These are phyloP conservation scores for Athripsodes cinereus DNA, from an alignment of 2,888 invertebrate species.

Conservation along the genomic window DNA sequence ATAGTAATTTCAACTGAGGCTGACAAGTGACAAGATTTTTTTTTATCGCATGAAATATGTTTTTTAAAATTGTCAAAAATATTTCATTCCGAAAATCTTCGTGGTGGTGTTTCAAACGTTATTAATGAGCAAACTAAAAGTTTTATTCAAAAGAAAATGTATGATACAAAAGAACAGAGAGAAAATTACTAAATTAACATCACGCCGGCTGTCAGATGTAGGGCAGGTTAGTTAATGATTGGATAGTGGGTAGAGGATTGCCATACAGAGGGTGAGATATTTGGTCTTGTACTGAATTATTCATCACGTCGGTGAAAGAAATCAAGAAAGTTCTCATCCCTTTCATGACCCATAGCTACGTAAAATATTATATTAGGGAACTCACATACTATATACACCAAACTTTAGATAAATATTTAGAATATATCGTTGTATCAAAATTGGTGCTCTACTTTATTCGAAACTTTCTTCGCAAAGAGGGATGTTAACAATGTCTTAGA, in stretches of 20 bases:
- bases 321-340: not conserved
- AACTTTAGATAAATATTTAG: too few relatives aligned
- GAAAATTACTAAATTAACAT: conserved; percentile 1
- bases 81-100: too few relatives aligned
- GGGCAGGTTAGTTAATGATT: not conserved
- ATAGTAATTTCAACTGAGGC: too few relatives aligned
- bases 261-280: not conserved
- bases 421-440: too few relatives aligned
- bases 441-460: too few relatives aligned
- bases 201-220: not conserved
- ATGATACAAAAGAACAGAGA: not conserved
- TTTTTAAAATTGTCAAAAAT: too few relatives aligned
- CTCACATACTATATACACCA: too few relatives aligned
- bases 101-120: not conserved
- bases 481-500: too few relatives aligned
- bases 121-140: not conserved
- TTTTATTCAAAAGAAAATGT: not conserved
- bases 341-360: not conserved
- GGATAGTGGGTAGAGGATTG: not conserved
- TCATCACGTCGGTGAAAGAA: not conserved
- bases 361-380: not conserved
- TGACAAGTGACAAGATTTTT: too few relatives aligned
- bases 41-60: too few relatives aligned
- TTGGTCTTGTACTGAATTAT: not conserved
- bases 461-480: too few relatives aligned